Evolutionary conservation across 2,113 vertebrate species (phyloP).

Genomic region (Tupaia tana): DNA sequence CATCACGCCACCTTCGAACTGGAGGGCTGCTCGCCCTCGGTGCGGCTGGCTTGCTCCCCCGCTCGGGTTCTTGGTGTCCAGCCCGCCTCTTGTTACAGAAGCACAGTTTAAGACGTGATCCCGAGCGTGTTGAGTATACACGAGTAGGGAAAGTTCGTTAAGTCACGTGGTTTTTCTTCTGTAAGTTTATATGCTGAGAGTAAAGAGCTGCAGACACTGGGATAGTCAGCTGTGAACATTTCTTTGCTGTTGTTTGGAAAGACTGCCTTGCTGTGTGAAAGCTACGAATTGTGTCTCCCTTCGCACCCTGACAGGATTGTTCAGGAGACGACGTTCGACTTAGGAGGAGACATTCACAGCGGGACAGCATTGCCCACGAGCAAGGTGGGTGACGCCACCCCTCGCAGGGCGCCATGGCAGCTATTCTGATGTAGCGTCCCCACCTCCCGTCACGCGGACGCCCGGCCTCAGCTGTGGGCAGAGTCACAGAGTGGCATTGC

Average conservation of each 20-base stretch:
- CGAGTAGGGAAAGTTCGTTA: not conserved
- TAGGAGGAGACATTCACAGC: conserved; percentile 95
- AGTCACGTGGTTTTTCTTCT: not conserved
- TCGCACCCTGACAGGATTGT: conserved; percentile 87
- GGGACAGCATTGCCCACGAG: conserved; percentile 91
- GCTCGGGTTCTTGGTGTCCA: not conserved
- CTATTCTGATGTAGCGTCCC: too few species aligned
- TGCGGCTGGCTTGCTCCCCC: too few species aligned
- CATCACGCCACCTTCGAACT: too few species aligned
- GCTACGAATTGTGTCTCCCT: not conserved
- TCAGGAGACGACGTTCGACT: conserved; percentile 96
- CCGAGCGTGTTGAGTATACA: not conserved
- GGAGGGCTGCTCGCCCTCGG: too few species aligned
- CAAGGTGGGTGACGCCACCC: conserved; percentile 88
- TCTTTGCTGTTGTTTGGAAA: not conserved
- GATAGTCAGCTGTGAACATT: not conserved
- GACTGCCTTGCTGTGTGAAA: not conserved
- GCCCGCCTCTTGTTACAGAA: not conserved
- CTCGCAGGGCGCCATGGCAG: too few species aligned
- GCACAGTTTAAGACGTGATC: not conserved
- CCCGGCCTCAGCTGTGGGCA: too few species aligned
- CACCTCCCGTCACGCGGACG: too few species aligned
- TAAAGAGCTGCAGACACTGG: not conserved
- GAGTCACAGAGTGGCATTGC: not conserved
- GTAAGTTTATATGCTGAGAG: not conserved